phyloP scores from a whole-genome alignment of 2,797 vertebrate species.

The Leontopithecus rosalia region DNA sequence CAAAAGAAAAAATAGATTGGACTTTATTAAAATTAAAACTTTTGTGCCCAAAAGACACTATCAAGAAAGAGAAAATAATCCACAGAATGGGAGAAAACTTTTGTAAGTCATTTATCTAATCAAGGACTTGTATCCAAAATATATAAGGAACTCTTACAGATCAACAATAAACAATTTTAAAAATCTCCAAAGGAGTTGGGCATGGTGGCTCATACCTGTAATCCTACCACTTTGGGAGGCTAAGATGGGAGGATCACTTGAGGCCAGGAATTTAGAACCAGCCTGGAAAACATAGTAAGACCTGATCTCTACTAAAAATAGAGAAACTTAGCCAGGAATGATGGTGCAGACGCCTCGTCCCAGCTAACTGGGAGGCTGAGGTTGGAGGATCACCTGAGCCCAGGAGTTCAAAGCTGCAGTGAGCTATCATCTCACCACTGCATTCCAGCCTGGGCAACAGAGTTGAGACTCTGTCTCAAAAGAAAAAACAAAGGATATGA shows the following conservation, averaged over 20 bases:
- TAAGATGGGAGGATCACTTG: no score
- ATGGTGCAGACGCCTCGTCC: no score
- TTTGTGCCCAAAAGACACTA: not conserved
- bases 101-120: not conserved
- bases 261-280: no score
- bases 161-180: not conserved
- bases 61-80: not conserved
- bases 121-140: not conserved
- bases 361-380: no score
- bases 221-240: not conserved
- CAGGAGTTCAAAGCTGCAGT: no score
- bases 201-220: not conserved
- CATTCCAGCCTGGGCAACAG: not conserved
- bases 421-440: not conserved
- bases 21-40: not conserved
- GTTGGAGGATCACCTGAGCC: no score
- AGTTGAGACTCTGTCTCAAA: not conserved
- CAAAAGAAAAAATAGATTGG: not conserved
- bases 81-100: not conserved
- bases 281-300: no score
- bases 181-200: not conserved
- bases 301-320: no score
- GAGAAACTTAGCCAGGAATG: no score
- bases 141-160: not conserved
- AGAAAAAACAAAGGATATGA: not conserved